phyloP scores from a whole-genome alignment of 1,140 invertebrate genomes.

The Ctenoplectra terminalis region DNA sequence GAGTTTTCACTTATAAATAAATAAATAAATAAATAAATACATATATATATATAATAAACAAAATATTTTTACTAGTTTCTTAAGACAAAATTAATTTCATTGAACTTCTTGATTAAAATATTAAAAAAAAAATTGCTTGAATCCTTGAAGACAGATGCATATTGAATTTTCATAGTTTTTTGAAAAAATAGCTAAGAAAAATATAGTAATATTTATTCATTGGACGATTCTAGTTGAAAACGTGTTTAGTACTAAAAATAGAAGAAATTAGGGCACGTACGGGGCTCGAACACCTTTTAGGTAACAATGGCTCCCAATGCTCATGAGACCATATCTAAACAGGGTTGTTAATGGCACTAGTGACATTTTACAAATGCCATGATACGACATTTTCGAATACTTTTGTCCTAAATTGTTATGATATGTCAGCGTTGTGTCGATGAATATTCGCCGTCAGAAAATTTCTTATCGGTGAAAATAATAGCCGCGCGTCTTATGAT shows the following conservation, averaged over 20 bases:
- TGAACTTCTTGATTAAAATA: too few species aligned
- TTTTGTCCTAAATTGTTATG: slow-evolving; percentile 57
- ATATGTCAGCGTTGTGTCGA: slow-evolving; percentile 38
- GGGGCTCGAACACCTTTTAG: not conserved
- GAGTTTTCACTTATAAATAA: too few species aligned
- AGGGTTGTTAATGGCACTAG: slow-evolving; percentile 22
- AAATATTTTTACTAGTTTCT: too few species aligned
- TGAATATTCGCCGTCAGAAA: slow-evolving; percentile 14
- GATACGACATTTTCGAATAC: slow-evolving; percentile 58
- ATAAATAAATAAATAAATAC: too few species aligned
- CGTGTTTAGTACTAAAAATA: not conserved
- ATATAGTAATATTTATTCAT: too few species aligned
- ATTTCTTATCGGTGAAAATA: not conserved
- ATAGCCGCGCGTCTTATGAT: not conserved
- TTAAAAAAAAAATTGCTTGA: too few species aligned
- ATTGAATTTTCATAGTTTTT: too few species aligned
- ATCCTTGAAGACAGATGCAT: too few species aligned
- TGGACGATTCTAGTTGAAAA: not conserved
- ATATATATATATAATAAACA: too few species aligned
- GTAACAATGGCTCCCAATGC: slow-evolving; percentile 32
- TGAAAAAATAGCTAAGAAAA: too few species aligned
- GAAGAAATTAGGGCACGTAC: not conserved
- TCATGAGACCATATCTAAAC: slow-evolving; percentile 25
- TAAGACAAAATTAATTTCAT: too few species aligned
- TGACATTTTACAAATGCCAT: slow-evolving; percentile 69